phyloP scores from a whole-genome alignment of 2,113 vertebrate genomes.

The Capreolus pygargus region DNA sequence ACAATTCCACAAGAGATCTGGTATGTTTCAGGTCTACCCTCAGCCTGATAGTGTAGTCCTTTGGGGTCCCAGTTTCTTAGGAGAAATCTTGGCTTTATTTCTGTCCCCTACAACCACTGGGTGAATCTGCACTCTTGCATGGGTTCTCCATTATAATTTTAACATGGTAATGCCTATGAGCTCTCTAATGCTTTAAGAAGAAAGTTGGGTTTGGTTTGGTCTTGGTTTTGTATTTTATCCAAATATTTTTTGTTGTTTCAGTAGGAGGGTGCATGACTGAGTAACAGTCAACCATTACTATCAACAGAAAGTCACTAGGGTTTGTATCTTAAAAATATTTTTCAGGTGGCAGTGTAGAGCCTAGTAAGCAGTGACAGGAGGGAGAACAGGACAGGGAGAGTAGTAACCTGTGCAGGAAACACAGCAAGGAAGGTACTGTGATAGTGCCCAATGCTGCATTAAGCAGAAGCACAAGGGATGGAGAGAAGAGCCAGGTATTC shows the following conservation, averaged over 20 bases:
- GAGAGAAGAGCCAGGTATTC: background rate
- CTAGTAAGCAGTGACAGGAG: background rate
- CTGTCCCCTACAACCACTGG: background rate
- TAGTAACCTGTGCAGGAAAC: background rate
- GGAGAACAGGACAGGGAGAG: too few relatives aligned
- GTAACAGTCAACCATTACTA: background rate
- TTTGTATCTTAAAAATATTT: background rate
- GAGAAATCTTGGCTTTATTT: background rate
- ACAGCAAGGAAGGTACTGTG: background rate
- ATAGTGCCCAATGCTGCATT: background rate
- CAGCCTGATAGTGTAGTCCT: background rate
- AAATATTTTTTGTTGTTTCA: constrained; percentile 7
- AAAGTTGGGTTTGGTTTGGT: background rate
- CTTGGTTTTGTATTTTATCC: background rate
- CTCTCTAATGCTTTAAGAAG: background rate
- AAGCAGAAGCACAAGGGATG: background rate
- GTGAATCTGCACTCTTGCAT: background rate
- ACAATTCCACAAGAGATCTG: background rate
- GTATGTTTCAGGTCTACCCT: background rate
- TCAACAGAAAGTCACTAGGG: background rate
- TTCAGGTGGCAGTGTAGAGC: background rate
- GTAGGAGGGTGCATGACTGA: background rate
- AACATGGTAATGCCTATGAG: background rate
- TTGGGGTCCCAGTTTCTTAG: background rate
- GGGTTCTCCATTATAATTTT: background rate